Evolutionary conservation across 2,888 invertebrate genomes (phyloP), one percentile per base, ranked within the genome.

Genomic region (Aphidoletes aphidimyza): DNA sequence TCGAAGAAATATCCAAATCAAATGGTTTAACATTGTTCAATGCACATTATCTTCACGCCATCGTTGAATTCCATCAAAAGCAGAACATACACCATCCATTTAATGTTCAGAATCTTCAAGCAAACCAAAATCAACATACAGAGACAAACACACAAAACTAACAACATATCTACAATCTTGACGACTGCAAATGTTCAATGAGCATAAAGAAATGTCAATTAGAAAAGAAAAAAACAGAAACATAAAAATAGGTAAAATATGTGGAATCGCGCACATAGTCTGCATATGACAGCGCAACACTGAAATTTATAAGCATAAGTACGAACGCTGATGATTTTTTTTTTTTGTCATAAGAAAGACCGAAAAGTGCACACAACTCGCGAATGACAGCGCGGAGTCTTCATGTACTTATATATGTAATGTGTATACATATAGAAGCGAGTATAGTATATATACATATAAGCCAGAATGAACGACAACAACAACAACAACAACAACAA

Each of bases 281-380:
- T 19, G 14, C 6, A 14, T 11, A 69, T n/a, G n/a, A 69, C 69
- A 69, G 69, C 69, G 69, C 69, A 69, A n/a, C n/a, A n/a, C n/a
- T 69, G 34, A 30, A 69, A 69, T 69, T 30, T 30, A 14, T 54
- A 26, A 54, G 22, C 54, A 54, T 6, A 22, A 54, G 22, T 6
- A 54, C 8, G 8, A 54, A 26, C 22, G 22, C 3, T 22, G 22
- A 11, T 2, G n/a, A 26, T 0, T 3, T 54, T 54, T 47, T 54
- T 5, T 30, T 30, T 30, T 69, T 54, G 54, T 54, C 69, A 30
- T 69, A 30, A 69, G 69, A 69, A 69, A 69, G 34, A 69, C 69
- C 69, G 69, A 69, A 69, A 69, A 69, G 69, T 69, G 69, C 69
- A 69, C 69, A 69, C 69, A 69, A 69, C 14, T 30, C 69, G 69